Evolutionary conservation across 2,888 invertebrate genomes (phyloP).

Genomic region (Hedychridium roseum): DNA sequence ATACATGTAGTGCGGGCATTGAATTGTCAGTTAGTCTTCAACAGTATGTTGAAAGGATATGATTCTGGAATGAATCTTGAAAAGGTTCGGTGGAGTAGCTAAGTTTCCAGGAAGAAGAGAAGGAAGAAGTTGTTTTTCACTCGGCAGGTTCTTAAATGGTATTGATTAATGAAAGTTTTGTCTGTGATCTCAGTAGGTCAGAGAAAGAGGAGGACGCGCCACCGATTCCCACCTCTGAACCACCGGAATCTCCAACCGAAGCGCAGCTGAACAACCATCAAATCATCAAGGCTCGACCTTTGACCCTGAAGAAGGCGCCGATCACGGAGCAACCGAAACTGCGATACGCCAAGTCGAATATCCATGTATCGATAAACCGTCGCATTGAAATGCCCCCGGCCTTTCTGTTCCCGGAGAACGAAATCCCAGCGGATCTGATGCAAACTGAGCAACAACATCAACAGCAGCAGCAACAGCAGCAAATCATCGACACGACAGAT

Average conservation of each 20-base stretch:
- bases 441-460: constrained; percentile 60
- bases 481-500: constrained; percentile 47
- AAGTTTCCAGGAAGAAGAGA: too few relatives aligned
- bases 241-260: constrained; percentile 60
- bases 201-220: constrained; percentile 59
- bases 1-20: too few relatives aligned
- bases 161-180: too few relatives aligned
- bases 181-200: too few relatives aligned
- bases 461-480: constrained; percentile 43
- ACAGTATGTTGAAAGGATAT: too few relatives aligned
- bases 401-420: constrained; percentile 81
- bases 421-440: constrained; percentile 70
- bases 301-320: constrained; percentile 85
- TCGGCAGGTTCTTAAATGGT: not conserved
- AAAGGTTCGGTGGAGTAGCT: too few relatives aligned
- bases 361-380: constrained; percentile 75
- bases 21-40: too few relatives aligned
- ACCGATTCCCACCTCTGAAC: constrained; percentile 60
- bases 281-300: constrained; percentile 80
- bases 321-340: constrained; percentile 82
- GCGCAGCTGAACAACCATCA: constrained; percentile 50
- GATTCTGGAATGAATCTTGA: too few relatives aligned
- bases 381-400: constrained; percentile 86
- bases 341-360: constrained; percentile 69
- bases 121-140: too few relatives aligned